Evolutionary conservation across 2,888 invertebrate genomes (phyloP), one percentile per base, ranked within the genome.

Genomic region (Prionchulus punctatus): DNA sequence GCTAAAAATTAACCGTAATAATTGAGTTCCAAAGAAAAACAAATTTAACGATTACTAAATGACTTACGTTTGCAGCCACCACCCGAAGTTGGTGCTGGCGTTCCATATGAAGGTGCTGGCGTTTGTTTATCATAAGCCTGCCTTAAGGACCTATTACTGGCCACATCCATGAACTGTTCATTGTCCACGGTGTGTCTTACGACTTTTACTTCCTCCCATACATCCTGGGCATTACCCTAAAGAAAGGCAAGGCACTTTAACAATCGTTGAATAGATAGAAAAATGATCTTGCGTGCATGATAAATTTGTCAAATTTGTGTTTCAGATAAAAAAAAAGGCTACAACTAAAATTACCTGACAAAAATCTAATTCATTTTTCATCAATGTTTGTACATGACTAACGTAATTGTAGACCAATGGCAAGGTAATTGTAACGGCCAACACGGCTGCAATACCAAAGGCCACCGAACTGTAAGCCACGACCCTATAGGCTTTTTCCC

Each of bases 391-490:
- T 18, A 56, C 42, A 26, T 36, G 43, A 7, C n/a, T n/a, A 25
- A 56, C 51, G 26, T 56, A 56, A 43, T 56, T 56, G 28, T 56
- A 51, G 43, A 43, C 51, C 28, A 56, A 27, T 2, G 56, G 56
- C 21, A 56, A 4, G 26, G 36, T 43, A 23, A 53, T 15, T 3
- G 26, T 43, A 43, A 43, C 43, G 26, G 53, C 53, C 26, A 53
- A 4, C 3, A 53, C 43, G 4, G 53, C 53, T 3, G 28, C 26
- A 12, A 53, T 25, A 53, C 53, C 42, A 28, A 53, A 53, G 3
- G 43, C 42, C 3, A 53, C 26, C 12, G 53, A 53, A 18, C 36
- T 43, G 12, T 36, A 53, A 7, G 53, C 53, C 18, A 53, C 53
- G 43, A 53, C 30, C 7, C 25, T 12, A 28, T 53, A 53, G 26